These are phyloP conservation scores for Hipposideros larvatus DNA, from an alignment of 2,797 vertebrate species.

Conservation along the genomic window DNA sequence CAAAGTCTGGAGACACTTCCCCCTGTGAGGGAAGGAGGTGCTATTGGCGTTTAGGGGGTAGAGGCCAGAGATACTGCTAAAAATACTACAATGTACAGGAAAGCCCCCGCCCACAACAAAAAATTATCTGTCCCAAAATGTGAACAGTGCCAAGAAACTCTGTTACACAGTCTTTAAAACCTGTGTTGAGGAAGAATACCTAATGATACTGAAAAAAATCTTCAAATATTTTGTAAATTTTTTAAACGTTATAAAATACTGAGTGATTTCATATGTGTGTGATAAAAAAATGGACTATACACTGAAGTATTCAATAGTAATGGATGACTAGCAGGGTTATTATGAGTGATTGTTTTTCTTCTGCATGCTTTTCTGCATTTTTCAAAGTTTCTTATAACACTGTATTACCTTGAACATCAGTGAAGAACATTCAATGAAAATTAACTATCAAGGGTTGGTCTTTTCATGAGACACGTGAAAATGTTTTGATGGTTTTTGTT, in stretches of 20 bases:
- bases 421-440: slow-evolving; percentile 1
- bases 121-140: slow-evolving; percentile 2
- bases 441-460: neutral
- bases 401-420: slow-evolving; percentile 42
- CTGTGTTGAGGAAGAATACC: neutral
- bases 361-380: slow-evolving; percentile 20
- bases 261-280: neutral
- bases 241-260: neutral
- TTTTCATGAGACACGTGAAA: slow-evolving; percentile 38
- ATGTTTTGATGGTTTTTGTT: slow-evolving; percentile 34
- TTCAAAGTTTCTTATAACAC: slow-evolving; percentile 43
- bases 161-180: neutral
- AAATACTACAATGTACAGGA: neutral
- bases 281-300: neutral
- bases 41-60: neutral
- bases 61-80: neutral
- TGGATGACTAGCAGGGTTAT: neutral
- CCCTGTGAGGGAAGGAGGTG: neutral
- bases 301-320: neutral
- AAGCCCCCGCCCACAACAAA: neutral
- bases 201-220: neutral
- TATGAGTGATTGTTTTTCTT: neutral
- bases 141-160: neutral
- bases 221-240: neutral
- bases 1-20: neutral